Conservation (phyloP, 2,797 vertebrate species). For the Aulostomus chinensis region DNA sequence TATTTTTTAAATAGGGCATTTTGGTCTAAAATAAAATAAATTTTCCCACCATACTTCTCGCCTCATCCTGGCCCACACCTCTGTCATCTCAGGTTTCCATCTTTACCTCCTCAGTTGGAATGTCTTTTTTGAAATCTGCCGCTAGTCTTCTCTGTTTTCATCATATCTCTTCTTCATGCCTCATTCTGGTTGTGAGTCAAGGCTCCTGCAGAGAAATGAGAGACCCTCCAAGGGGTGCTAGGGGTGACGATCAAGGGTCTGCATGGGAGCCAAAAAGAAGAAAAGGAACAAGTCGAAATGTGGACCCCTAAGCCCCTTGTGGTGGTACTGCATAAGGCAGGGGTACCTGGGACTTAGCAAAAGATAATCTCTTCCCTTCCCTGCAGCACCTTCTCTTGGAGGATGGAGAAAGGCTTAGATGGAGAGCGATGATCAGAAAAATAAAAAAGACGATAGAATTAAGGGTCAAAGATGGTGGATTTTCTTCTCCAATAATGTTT, state of each 20-base stretch:
- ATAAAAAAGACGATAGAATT: too few relatives aligned
- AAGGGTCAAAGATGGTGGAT: too few relatives aligned
- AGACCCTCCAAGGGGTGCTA: constrained; percentile 12
- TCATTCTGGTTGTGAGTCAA: constrained; percentile 66
- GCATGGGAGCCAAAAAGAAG: constrained; percentile 10
- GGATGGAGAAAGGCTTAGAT: constrained; percentile 6
- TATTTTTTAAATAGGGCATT: too few relatives aligned
- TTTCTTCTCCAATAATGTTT: too few relatives aligned
- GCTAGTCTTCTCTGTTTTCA: constrained; percentile 32
- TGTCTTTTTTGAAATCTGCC: constrained; percentile 42
- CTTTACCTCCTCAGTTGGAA: constrained; percentile 28
- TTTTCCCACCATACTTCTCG: too few relatives aligned
- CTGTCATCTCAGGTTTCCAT: constrained; percentile 4
- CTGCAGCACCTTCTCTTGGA: constrained; percentile 24
- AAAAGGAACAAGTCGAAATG: constrained; percentile 12
- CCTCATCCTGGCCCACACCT: background rate
- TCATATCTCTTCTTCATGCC: constrained; percentile 58
- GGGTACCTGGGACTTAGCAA: constrained; percentile 8
- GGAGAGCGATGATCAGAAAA: background rate
- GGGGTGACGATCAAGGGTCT: constrained; percentile 23
- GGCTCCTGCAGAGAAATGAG: constrained; percentile 57
- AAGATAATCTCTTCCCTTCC: constrained; percentile 12
- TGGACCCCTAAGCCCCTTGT: background rate
- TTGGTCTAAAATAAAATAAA: too few relatives aligned
- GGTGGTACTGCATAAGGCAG: background rate